Evolutionary conservation across 2,113 vertebrate species (phyloP).

Genomic region (Calypte anna): DNA sequence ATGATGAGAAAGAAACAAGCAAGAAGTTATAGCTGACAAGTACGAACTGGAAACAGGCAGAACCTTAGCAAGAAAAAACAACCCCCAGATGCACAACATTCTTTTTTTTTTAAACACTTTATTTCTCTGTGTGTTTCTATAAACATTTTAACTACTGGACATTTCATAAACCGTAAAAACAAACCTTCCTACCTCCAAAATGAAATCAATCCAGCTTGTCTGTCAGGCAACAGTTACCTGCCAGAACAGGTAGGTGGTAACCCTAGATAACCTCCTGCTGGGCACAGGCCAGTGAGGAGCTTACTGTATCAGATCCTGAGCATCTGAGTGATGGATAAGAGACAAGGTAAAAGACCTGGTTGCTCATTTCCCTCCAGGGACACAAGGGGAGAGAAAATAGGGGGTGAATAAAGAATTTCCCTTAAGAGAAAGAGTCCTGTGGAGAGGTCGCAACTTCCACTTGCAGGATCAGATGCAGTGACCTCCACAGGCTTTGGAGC

Average conservation of each 20-base stretch:
- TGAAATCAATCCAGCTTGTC: neutral
- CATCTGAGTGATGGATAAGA: neutral
- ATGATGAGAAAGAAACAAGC: neutral
- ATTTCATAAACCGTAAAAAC: constrained; percentile 47
- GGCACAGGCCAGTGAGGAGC: neutral
- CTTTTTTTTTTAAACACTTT: constrained; percentile 22
- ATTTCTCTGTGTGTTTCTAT: constrained; percentile 44
- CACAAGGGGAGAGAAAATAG: neutral
- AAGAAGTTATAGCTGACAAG: neutral
- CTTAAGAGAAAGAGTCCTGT: neutral
- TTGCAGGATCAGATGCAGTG: neutral
- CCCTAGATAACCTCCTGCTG: neutral
- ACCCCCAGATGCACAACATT: neutral
- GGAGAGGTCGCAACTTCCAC: neutral
- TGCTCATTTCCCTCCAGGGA: neutral
- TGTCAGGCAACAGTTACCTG: neutral
- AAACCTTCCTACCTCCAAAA: constrained; percentile 16
- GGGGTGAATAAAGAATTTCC: neutral
- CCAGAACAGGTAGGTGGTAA: neutral
- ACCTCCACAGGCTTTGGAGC: neutral
- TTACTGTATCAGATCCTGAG: neutral
- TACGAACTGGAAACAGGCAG: neutral
- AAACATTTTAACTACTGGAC: constrained; percentile 45
- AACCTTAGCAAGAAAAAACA: neutral
- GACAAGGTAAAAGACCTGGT: neutral